Percentiles rank a stretch among this genome's conserved stretches.
These are phyloP conservation scores for Macroramphosus scolopax DNA, from an alignment of 2,797 vertebrate genomes.

Conservation along the genomic window DNA sequence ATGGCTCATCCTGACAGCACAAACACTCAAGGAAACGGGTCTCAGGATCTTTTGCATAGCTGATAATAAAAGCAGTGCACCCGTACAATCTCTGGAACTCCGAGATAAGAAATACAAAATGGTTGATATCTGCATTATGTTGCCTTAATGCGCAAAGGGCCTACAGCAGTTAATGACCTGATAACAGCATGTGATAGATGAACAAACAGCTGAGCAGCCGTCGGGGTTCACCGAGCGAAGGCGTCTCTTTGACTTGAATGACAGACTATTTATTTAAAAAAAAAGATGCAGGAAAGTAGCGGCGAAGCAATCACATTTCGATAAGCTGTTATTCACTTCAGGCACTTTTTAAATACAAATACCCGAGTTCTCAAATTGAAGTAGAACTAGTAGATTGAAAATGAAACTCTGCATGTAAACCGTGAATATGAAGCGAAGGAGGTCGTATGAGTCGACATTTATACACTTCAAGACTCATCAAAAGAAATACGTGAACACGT, in stretches of 20 bases:
- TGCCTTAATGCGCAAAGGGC: conserved; percentile 34
- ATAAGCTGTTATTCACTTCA: too few relatives aligned
- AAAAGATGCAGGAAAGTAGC: conserved; percentile 3
- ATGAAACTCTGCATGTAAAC: too few relatives aligned
- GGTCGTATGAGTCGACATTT: too few relatives aligned
- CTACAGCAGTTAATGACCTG: conserved; percentile 42
- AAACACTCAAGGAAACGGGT: too few relatives aligned
- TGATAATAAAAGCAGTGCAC: too few relatives aligned
- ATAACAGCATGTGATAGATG: conserved; percentile 36
- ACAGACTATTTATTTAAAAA: not conserved
- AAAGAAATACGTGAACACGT: too few relatives aligned
- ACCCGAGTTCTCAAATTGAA: too few relatives aligned
- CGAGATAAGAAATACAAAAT: not conserved
- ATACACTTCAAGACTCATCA: too few relatives aligned
- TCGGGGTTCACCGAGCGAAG: conserved; percentile 24
- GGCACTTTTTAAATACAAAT: too few relatives aligned
- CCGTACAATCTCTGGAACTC: not conserved
- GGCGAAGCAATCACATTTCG: conserved; percentile 5
- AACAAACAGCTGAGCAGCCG: conserved; percentile 38
- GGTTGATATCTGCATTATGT: conserved; percentile 28
- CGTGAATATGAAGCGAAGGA: too few relatives aligned
- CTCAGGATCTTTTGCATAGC: too few relatives aligned
- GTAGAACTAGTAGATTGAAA: too few relatives aligned
- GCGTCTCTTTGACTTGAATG: not conserved
- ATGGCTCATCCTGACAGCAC: not conserved